Base-by-base conservation (phyloP, 2,797 vertebrate species). In the Nasua narica region DNA sequence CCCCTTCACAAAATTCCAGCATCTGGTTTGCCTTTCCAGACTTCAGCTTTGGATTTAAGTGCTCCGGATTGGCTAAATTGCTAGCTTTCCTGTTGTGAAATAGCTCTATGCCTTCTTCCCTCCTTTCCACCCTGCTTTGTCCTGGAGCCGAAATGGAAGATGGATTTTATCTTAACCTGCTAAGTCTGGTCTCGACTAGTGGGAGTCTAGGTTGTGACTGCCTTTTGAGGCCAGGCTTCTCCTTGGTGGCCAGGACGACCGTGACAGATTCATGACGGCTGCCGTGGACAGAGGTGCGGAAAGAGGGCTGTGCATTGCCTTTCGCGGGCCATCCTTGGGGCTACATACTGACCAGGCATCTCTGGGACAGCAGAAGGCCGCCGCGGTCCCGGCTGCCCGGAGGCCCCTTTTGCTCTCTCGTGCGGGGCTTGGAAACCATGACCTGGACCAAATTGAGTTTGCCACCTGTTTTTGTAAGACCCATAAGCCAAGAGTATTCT, bases 341-440 rank as follows among this genome's bases (percentile, higher is more conserved):
- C 60, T 37, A 16, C 35, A 10, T 19, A 1, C 1, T 6, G 25
- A 3, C 1, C 27, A 19, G 62, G 23, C 48, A 0, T 11, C 43
- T 37, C 37, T 74, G 78, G 32, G 48, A 23, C n/a, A 40, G 5
- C 7, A 19, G 62, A 21, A 32, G 18, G 11, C n/a, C 8, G 12
- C 2, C 54, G 3, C 0, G 35, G 40, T 25, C 18, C 50, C 40
- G 16, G 40, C 58, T n/a, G 25, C 23, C 79, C 72, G 1, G n/a
- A 32, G 79, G 54, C 21, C 21, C 35, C 50, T 35, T 25, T 7
- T 25, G 7, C 23, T 19, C 37, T 43, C 48, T 52, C 32, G 54
- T 56, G 18, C 27, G n/a, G 50, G 11, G 15, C 13, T 1, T 23
- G 35, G 50, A 32, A 46, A 40, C 25, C 5, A 0, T 21, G 56